phyloP scores from a whole-genome alignment of 2,888 invertebrate genomes.

The Mycogona germanica region DNA sequence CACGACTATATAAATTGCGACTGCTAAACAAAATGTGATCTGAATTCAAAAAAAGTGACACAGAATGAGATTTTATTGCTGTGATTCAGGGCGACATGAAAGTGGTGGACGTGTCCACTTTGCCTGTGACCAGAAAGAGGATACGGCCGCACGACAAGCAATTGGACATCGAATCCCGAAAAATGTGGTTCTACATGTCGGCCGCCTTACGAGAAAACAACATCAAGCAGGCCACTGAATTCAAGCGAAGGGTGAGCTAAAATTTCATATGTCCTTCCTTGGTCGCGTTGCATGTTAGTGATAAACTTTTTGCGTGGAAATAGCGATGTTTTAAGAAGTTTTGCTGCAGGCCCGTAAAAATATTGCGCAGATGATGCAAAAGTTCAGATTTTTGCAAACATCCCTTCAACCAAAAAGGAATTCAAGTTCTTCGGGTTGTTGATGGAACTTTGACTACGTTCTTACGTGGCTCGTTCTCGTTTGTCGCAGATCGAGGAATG shows the following conservation, averaged over 20 bases:
- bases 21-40: too few species aligned
- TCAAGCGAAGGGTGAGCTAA: slow-evolving; percentile 29
- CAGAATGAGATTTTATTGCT: too few species aligned
- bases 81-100: slow-evolving; percentile 31
- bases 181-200: slow-evolving; percentile 39
- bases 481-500: slow-evolving; percentile 22
- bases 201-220: slow-evolving; percentile 35
- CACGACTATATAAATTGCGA: too few species aligned
- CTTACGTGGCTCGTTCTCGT: too few species aligned
- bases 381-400: slow-evolving; percentile 11
- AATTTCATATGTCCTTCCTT: neutral
- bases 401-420: too few species aligned
- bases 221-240: slow-evolving; percentile 36
- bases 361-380: neutral
- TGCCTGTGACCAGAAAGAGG: slow-evolving; percentile 31
- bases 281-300: too few species aligned
- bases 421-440: too few species aligned
- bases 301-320: neutral
- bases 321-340: neutral
- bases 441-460: too few species aligned
- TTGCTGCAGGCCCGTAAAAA: neutral
- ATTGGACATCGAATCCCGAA: slow-evolving; percentile 37
- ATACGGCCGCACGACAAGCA: slow-evolving; percentile 36
- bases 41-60: too few species aligned
- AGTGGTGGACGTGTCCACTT: slow-evolving; percentile 28